Evolutionary conservation across 2,113 vertebrate species (phyloP).

Genomic region (Anoplopoma fimbria): DNA sequence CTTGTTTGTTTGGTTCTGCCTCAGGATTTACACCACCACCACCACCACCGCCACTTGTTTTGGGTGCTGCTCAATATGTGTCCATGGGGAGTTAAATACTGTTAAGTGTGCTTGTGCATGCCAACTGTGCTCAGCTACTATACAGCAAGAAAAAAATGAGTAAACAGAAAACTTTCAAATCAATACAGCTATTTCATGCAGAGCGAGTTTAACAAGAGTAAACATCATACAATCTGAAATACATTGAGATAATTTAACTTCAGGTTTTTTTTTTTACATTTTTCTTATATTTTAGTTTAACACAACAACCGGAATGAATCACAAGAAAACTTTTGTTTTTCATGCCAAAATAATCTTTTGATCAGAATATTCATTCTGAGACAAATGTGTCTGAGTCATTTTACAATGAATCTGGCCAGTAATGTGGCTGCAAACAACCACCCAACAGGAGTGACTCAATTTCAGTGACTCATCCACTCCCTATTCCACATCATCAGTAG

Average conservation of each 20-base stretch:
- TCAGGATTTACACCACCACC: slow-evolving; percentile 34
- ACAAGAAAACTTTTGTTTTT: neutral
- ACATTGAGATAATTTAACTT: slow-evolving; percentile 28
- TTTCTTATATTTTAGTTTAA: slow-evolving; percentile 1
- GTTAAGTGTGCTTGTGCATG: slow-evolving; percentile 54
- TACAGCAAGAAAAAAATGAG: slow-evolving; percentile 34
- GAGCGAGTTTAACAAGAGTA: slow-evolving; percentile 27
- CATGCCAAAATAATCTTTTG: neutral
- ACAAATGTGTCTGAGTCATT: neutral
- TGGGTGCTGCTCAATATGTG: slow-evolving; percentile 38
- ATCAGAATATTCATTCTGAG: neutral
- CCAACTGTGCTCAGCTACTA: slow-evolving; percentile 23
- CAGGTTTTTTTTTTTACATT: neutral
- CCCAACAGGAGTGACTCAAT: neutral
- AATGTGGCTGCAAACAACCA: neutral
- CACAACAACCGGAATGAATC: neutral
- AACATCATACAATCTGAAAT: slow-evolving; percentile 38
- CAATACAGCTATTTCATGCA: slow-evolving; percentile 44
- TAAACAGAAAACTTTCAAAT: slow-evolving; percentile 53
- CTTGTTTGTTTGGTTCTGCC: slow-evolving; percentile 30
- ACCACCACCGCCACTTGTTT: slow-evolving; percentile 30
- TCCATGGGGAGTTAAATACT: slow-evolving; percentile 40
- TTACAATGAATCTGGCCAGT: neutral
- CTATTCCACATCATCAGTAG: too few relatives aligned
- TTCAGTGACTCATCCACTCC: too few relatives aligned